Conservation (phyloP, 2,113 vertebrate genomes). For the Zapornia atra region DNA sequence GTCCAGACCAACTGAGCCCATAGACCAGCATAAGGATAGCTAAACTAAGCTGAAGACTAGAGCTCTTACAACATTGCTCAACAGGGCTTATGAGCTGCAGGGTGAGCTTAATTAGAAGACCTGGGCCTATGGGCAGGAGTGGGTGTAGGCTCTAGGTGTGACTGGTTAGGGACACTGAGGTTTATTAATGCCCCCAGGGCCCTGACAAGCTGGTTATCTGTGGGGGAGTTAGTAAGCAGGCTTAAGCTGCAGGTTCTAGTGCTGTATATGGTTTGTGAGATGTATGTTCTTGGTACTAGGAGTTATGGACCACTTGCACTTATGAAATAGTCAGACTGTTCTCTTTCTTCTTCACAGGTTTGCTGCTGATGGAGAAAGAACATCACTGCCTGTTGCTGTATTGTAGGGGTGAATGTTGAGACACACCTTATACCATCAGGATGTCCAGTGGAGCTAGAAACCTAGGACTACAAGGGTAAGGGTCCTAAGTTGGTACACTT, state of each 20-base stretch:
- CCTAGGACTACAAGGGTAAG: background rate
- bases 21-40: background rate
- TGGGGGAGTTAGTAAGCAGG: background rate
- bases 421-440: background rate
- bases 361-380: background rate
- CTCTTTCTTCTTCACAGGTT: background rate
- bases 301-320: background rate
- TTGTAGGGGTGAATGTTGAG: background rate
- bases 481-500: background rate
- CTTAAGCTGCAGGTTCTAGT: too few relatives aligned
- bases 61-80: background rate
- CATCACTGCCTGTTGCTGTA: background rate
- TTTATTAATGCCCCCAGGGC: background rate
- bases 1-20: background rate
- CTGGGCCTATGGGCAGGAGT: background rate
- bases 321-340: background rate
- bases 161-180: background rate
- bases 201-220: background rate
- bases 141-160: background rate
- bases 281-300: background rate
- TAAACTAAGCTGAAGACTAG: background rate
- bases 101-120: background rate
- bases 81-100: background rate
- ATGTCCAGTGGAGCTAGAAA: background rate
- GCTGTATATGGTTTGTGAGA: background rate